phyloP scores from a whole-genome alignment of 2,888 invertebrate genomes.

The Ectemnius cavifrons region DNA sequence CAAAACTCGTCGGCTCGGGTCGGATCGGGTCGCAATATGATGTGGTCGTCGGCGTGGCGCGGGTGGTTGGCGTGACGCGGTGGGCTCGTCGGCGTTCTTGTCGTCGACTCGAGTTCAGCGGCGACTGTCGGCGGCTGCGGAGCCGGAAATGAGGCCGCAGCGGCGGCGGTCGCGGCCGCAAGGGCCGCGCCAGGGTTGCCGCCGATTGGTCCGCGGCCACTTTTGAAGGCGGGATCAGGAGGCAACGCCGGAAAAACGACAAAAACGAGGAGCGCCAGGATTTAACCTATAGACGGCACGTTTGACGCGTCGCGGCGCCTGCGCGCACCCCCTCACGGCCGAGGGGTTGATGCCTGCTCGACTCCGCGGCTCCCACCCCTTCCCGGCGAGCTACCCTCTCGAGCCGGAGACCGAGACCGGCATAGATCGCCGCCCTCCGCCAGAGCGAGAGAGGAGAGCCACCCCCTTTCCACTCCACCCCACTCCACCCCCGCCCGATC shows the following conservation, averaged over 20 bases:
- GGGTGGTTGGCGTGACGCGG: slow-evolving; percentile 1
- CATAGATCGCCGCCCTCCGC: slow-evolving; percentile 21
- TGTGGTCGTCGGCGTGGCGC: background rate
- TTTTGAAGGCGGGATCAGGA: slow-evolving; percentile 78
- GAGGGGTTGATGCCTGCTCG: slow-evolving; percentile 52
- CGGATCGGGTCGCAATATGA: too few species aligned
- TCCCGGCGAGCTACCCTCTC: slow-evolving; percentile 8
- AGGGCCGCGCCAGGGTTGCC: slow-evolving; percentile 42
- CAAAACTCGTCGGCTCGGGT: background rate
- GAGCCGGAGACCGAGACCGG: slow-evolving; percentile 6
- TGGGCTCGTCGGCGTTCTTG: background rate
- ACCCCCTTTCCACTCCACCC: background rate
- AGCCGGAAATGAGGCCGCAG: slow-evolving; percentile 14
- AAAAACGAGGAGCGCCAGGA: slow-evolving; percentile 74
- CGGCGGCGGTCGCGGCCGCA: slow-evolving; percentile 30
- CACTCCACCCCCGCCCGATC: background rate
- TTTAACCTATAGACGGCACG: slow-evolving; percentile 78
- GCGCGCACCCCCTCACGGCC: slow-evolving; percentile 60
- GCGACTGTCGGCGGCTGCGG: background rate
- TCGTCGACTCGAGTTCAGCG: too few species aligned
- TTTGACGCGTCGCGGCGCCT: slow-evolving; percentile 74
- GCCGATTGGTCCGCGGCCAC: slow-evolving; percentile 75
- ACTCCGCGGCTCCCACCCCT: slow-evolving; percentile 32
- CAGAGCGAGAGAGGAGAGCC: slow-evolving; percentile 6
- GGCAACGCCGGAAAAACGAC: slow-evolving; percentile 76